phyloP scores from a whole-genome alignment of 2,888 invertebrate genomes.

The Netelia fuscicornis region DNA sequence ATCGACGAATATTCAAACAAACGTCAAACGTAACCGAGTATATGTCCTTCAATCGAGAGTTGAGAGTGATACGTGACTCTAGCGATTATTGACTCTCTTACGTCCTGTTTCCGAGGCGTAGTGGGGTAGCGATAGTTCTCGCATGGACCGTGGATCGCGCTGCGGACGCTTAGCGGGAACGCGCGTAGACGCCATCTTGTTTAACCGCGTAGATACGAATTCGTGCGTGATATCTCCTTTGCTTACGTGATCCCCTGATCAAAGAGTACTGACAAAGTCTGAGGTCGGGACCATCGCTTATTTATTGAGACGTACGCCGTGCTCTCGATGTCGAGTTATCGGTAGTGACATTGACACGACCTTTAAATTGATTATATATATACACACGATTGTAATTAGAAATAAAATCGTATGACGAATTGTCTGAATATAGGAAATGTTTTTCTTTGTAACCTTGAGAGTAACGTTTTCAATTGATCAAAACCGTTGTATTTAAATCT shows the following conservation, averaged over 20 bases:
- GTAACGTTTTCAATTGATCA: too few relatives aligned
- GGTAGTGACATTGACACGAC: too few relatives aligned
- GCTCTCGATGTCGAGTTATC: not conserved
- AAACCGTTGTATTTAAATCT: too few relatives aligned
- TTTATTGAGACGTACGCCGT: conserved; percentile 56
- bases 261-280: conserved; percentile 79
- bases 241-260: conserved; percentile 74
- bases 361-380: too few relatives aligned
- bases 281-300: conserved; percentile 78
- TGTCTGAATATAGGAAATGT: too few relatives aligned
- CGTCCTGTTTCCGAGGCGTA: conserved; percentile 19
- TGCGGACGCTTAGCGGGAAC: not conserved
- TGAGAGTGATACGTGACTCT: not conserved
- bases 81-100: conserved; percentile 46
- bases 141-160: not conserved
- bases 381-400: not conserved
- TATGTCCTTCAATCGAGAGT: conserved; percentile 45
- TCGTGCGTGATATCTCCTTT: conserved; percentile 67
- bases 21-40: not conserved
- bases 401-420: not conserved
- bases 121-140: conserved; percentile 24
- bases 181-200: conserved; percentile 21
- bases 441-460: too few relatives aligned
- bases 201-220: not conserved
- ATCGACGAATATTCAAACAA: conserved; percentile 57